Conservation (phyloP, 2,113 vertebrate genomes). For the Sitta europaea region DNA sequence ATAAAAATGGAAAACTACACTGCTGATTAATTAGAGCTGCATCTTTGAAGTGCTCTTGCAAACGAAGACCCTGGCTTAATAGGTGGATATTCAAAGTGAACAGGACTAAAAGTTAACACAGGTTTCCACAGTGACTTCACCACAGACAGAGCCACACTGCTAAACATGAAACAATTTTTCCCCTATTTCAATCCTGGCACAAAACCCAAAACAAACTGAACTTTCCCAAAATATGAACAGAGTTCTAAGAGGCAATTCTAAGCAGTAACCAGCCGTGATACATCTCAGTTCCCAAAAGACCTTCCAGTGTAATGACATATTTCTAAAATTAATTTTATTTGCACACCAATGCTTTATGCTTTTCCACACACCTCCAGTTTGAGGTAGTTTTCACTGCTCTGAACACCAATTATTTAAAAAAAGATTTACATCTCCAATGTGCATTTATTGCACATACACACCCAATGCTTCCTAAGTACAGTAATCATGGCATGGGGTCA, state of each 20-base stretch:
- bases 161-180: constrained; percentile 7
- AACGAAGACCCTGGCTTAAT: background rate
- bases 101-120: background rate
- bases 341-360: background rate
- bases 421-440: background rate
- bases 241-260: background rate
- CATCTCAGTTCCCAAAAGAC: background rate
- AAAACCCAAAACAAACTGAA: background rate
- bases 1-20: background rate
- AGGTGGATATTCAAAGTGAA: background rate
- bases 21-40: background rate
- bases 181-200: background rate
- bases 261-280: rapidly evolving
- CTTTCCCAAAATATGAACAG: background rate
- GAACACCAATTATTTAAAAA: no score
- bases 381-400: background rate
- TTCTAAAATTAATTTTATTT: background rate
- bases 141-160: background rate
- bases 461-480: background rate
- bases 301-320: background rate
- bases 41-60: background rate
- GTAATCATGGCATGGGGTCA: background rate
- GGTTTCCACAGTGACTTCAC: background rate
- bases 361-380: background rate
- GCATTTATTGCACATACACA: background rate